Percentiles rank a stretch among this genome's conserved stretches.
Evolutionary conservation across 2,113 vertebrate genomes (phyloP).

Genomic region (Myrmecobius fasciatus): DNA sequence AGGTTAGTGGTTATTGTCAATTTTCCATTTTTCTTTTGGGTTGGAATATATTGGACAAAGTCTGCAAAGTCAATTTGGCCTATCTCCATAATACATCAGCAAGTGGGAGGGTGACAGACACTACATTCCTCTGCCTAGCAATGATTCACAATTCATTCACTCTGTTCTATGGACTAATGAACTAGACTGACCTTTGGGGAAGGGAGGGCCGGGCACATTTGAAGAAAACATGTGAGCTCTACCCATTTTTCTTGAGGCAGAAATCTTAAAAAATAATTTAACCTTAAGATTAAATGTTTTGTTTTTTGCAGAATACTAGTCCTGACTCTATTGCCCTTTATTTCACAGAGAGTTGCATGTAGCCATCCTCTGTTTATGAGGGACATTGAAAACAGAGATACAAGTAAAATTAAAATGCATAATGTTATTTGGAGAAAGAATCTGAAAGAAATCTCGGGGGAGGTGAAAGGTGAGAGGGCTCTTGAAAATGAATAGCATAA

Average conservation of each 20-base stretch:
- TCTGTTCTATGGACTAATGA: neutral
- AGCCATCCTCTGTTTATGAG: neutral
- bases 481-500: slow-evolving; percentile 70
- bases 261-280: neutral
- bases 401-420: slow-evolving; percentile 32
- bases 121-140: neutral
- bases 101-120: neutral
- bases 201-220: neutral
- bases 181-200: neutral
- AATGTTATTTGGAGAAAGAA: slow-evolving; percentile 24
- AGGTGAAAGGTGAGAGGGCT: slow-evolving; percentile 53
- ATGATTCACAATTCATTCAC: neutral
- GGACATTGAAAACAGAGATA: slow-evolving; percentile 17
- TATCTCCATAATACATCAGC: neutral
- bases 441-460: slow-evolving; percentile 54
- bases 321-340: neutral
- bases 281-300: neutral
- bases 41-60: neutral
- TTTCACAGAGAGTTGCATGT: slow-evolving; percentile 23
- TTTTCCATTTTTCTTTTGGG: neutral
- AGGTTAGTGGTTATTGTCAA: neutral
- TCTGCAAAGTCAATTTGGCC: neutral
- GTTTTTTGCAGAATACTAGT: slow-evolving; percentile 12
- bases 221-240: slow-evolving; percentile 13
- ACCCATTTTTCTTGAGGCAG: neutral